A percentile compares a stretch with the other conserved stretches of the same genome.
These are phyloP conservation scores for Ochotona princeps DNA, from an alignment of 2,113 vertebrate genomes.

Conservation along the genomic window DNA sequence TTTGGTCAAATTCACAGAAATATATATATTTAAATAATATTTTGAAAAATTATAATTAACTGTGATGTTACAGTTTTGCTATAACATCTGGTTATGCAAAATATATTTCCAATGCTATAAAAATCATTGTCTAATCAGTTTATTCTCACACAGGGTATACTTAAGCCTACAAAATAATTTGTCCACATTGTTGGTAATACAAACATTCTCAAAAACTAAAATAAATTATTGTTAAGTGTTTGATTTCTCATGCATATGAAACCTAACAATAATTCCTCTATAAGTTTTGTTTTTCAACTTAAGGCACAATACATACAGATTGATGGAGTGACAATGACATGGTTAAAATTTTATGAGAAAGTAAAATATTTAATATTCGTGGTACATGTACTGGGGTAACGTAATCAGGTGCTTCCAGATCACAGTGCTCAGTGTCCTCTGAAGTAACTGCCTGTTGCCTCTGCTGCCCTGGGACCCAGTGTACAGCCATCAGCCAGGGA, in stretches of 20 bases:
- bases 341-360: conserved; percentile 37
- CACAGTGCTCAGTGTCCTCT: conserved; percentile 82
- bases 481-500: conserved; percentile 87
- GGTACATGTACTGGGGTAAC: conserved; percentile 85
- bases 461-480: conserved; percentile 87
- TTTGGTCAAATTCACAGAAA: conserved; percentile 6
- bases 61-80: background rate
- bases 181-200: conserved; percentile 28
- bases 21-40: conserved; percentile 28
- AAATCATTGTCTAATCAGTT: conserved; percentile 29
- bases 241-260: conserved; percentile 42
- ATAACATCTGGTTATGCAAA: background rate
- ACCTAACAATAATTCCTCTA: conserved; percentile 43
- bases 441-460: conserved; percentile 87
- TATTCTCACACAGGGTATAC: conserved; percentile 50
- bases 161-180: conserved; percentile 47
- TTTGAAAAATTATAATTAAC: background rate
- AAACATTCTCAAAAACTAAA: conserved; percentile 22
- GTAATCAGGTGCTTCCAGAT: conserved; percentile 86
- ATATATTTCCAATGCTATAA: conserved; percentile 8
- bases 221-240: background rate
- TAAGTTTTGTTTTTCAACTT: conserved; percentile 59
- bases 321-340: background rate
- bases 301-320: conserved; percentile 71
- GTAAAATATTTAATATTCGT: conserved; percentile 35